phyloP scores from a whole-genome alignment of 2,113 vertebrate species.

The Stictonetta naevosa region DNA sequence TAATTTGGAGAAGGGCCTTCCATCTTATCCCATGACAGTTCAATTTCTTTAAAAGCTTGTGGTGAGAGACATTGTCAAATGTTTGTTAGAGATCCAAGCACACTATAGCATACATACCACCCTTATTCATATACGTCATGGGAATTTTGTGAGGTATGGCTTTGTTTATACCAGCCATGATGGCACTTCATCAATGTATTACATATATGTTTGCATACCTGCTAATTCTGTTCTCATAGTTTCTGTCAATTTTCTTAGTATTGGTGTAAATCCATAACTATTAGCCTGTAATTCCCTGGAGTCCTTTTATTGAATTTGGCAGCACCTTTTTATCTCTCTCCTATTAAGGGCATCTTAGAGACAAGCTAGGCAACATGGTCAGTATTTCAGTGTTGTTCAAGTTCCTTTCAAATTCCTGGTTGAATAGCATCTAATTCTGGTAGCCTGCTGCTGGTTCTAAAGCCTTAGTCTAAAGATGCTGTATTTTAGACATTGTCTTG shows the following conservation, averaged over 20 bases:
- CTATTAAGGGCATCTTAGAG: neutral
- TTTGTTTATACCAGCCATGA: neutral
- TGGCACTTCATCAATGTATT: neutral
- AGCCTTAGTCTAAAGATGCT: neutral
- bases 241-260: neutral
- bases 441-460: neutral
- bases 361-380: neutral
- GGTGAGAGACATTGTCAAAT: neutral
- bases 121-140: neutral
- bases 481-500: neutral
- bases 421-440: neutral
- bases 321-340: neutral
- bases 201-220: neutral
- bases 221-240: neutral
- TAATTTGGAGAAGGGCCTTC: neutral
- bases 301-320: neutral
- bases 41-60: constrained; percentile 37
- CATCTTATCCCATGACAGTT: neutral
- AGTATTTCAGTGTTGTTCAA: neutral
- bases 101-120: neutral
- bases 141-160: neutral
- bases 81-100: neutral
- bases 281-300: neutral
- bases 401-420: neutral
- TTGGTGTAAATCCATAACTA: neutral